Evolutionary conservation across 2,888 invertebrate genomes (phyloP).

Genomic region (Caenorhabditis sp.): DNA sequence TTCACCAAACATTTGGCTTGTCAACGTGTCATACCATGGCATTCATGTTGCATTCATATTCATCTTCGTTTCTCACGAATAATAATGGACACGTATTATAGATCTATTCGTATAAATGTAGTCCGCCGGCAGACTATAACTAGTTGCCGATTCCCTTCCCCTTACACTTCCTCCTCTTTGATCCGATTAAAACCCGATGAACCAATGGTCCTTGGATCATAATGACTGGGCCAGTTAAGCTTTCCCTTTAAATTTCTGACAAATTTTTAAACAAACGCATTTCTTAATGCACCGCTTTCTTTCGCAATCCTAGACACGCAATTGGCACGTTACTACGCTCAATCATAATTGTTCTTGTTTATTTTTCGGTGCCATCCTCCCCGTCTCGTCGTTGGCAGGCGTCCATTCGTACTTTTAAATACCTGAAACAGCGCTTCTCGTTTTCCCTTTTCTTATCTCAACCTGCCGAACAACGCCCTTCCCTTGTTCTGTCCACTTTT

Average conservation of each 20-base stretch:
- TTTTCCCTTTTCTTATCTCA: background rate
- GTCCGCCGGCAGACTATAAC: background rate
- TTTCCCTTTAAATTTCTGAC: background rate
- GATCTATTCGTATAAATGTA: background rate
- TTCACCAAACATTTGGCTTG: conserved; percentile 1
- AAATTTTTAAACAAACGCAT: background rate
- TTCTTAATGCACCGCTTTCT: background rate
- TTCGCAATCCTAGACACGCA: conserved; percentile 5
- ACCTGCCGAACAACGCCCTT: conserved; percentile 11
- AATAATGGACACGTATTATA: conserved; percentile 27
- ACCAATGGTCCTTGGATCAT: background rate
- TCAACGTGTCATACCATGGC: conserved; percentile 35
- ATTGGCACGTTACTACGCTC: background rate
- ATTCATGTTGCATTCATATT: conserved; percentile 30
- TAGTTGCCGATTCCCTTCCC: too few species aligned
- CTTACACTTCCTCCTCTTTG: too few species aligned
- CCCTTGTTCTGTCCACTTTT: conserved; percentile 14
- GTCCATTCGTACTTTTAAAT: conserved; percentile 1
- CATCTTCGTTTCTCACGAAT: background rate
- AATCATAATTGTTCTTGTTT: conserved; percentile 1
- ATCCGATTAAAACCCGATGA: too few species aligned
- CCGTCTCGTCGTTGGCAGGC: background rate
- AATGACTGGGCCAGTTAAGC: background rate
- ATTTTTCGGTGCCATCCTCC: background rate
- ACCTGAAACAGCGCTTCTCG: background rate